These are phyloP conservation scores for Lottia gigantea DNA, from an alignment of 2,888 invertebrate genomes.

Conservation along the genomic window DNA sequence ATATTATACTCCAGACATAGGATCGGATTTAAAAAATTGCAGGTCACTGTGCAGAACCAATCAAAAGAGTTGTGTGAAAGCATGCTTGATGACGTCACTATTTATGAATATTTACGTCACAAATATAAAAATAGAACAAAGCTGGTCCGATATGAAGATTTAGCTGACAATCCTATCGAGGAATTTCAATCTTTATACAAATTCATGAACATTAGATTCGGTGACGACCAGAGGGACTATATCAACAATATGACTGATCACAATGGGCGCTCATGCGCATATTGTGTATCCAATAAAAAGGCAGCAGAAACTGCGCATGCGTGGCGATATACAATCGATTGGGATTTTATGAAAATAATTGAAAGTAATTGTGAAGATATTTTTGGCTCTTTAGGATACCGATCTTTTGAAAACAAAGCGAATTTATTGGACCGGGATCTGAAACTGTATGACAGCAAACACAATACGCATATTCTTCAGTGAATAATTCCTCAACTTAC, in stretches of 20 bases:
- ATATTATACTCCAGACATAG: neutral
- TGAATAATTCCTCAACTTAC: no score
- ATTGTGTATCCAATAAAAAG: neutral
- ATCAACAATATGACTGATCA: neutral
- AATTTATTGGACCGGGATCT: neutral
- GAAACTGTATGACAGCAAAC: no score
- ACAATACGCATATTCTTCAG: no score
- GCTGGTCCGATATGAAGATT: neutral
- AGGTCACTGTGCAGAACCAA: neutral
- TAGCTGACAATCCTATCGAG: neutral
- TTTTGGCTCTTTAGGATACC: neutral
- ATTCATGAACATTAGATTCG: neutral
- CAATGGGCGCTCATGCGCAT: neutral
- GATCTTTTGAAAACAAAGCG: neutral
- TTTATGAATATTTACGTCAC: neutral
- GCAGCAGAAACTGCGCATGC: neutral
- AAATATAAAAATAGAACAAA: neutral
- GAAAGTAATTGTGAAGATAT: neutral
- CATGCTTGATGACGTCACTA: neutral
- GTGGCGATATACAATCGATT: neutral
- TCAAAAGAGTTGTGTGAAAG: neutral
- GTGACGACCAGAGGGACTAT: neutral
- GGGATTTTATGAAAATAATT: neutral
- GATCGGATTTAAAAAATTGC: neutral
- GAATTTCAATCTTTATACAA: neutral